Conservation (phyloP, 2,888 invertebrate genomes). For the Didymodactylos carnosus region DNA sequence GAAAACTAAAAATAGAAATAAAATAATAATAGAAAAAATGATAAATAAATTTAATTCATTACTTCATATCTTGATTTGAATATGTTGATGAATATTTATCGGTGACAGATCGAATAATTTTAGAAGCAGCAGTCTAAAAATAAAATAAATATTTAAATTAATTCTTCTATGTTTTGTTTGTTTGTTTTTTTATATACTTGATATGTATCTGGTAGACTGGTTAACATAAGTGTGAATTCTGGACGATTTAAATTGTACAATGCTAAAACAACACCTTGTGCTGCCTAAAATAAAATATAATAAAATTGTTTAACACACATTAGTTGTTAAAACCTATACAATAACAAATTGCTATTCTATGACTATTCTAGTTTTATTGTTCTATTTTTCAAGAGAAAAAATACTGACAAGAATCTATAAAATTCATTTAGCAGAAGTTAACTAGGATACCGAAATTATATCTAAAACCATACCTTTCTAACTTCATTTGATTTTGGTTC, state of each 20-base stretch:
- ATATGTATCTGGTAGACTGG: constrained; percentile 33
- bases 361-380: no score
- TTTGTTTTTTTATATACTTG: constrained; percentile 18
- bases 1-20: not conserved
- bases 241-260: constrained; percentile 75
- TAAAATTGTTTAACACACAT: not conserved
- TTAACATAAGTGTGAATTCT: constrained; percentile 56
- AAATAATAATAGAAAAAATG: no score
- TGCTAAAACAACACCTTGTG: constrained; percentile 51
- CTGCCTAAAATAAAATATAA: constrained; percentile 28
- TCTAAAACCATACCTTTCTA: constrained; percentile 39
- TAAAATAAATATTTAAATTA: constrained; percentile 1
- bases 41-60: not conserved
- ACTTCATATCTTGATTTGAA: not conserved
- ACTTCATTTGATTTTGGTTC: constrained; percentile 49
- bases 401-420: no score
- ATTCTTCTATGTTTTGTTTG: not conserved
- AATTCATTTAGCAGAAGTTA: not conserved
- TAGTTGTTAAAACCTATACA: no score
- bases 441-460: not conserved
- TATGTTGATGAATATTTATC: not conserved
- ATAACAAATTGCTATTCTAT: no score
- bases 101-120: constrained; percentile 21
- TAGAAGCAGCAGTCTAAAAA: constrained; percentile 31
- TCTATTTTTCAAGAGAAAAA: no score